Conservation (phyloP, 2,888 invertebrate species). For the Agrochola macilenta region DNA sequence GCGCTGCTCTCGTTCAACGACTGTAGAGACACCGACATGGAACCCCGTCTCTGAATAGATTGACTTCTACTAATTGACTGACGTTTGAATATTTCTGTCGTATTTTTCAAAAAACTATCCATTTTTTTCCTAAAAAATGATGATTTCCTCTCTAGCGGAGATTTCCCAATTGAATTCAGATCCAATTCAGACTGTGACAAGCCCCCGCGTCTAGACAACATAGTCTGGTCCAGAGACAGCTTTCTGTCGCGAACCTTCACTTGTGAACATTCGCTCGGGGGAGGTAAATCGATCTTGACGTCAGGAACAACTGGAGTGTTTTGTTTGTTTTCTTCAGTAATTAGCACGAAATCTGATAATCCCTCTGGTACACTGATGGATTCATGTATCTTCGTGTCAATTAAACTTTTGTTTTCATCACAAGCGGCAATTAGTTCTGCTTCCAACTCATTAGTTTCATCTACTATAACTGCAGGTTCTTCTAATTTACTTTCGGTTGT, state of each 20-base stretch:
- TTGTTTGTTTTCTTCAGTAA: conserved; percentile 48
- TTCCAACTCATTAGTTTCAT: conserved; percentile 41
- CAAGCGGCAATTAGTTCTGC: conserved; percentile 29
- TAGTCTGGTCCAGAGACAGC: conserved; percentile 84
- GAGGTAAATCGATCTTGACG: conserved; percentile 48
- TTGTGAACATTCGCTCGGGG: conserved; percentile 55
- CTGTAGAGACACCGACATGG: conserved; percentile 84
- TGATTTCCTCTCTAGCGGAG: conserved; percentile 85
- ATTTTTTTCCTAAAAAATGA: conserved; percentile 87
- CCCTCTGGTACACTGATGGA: conserved; percentile 68
- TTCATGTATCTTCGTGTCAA: conserved; percentile 56
- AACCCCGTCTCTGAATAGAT: conserved; percentile 75
- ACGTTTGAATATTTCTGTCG: conserved; percentile 84
- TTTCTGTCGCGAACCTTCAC: conserved; percentile 78
- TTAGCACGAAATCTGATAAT: conserved; percentile 56
- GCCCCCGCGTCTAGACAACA: conserved; percentile 79
- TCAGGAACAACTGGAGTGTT: conserved; percentile 42
- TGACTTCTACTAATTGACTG: conserved; percentile 76
- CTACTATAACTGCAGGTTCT: conserved; percentile 38
- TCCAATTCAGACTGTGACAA: conserved; percentile 86
- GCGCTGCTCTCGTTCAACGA: conserved; percentile 78
- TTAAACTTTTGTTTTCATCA: conserved; percentile 39
- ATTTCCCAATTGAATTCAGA: conserved; percentile 85
- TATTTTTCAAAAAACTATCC: conserved; percentile 87
- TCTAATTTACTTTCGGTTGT: conserved; percentile 46